A percentile compares a stretch with the other conserved stretches of the same genome.
Evolutionary conservation across 1,140 invertebrate genomes (phyloP).

Genomic region (Caligus rogercresseyi): DNA sequence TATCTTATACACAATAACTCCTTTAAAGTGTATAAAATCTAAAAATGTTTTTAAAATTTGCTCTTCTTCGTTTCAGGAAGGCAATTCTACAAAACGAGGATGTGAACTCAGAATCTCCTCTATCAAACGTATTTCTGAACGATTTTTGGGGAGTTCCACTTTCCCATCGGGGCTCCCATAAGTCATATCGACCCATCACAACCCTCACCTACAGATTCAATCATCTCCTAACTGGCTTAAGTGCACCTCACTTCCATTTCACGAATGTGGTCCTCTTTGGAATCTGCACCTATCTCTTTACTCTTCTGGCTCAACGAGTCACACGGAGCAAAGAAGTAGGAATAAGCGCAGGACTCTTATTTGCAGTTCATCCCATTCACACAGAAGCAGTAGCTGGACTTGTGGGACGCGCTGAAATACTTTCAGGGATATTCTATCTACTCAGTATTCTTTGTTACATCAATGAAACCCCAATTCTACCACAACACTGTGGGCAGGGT

Average conservation of each 20-base stretch:
- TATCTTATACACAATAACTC: no score
- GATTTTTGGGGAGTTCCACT: constrained; percentile 86
- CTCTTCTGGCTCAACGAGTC: background rate
- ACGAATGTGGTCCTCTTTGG: constrained; percentile 67
- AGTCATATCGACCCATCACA: constrained; percentile 83
- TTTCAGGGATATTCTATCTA: constrained; percentile 59
- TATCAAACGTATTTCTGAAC: constrained; percentile 43
- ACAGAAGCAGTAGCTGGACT: constrained; percentile 67
- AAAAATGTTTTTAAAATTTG: no score
- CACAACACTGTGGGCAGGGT: background rate
- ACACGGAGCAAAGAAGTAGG: background rate
- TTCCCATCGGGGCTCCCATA: constrained; percentile 67
- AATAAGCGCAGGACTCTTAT: constrained; percentile 37
- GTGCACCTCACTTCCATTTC: constrained; percentile 46
- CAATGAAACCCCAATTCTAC: constrained; percentile 10
- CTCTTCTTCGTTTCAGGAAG: constrained; percentile 47
- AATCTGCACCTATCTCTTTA: constrained; percentile 38
- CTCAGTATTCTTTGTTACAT: constrained; percentile 42
- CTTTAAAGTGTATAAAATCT: no score
- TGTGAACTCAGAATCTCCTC: constrained; percentile 49
- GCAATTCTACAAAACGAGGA: constrained; percentile 74
- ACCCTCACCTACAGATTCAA: constrained; percentile 84
- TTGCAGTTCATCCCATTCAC: constrained; percentile 86
- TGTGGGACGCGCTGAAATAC: constrained; percentile 76
- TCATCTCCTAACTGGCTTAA: constrained; percentile 59